Evolutionary conservation across 2,888 invertebrate species (phyloP).

Genomic region (Lacanobia oleracea): DNA sequence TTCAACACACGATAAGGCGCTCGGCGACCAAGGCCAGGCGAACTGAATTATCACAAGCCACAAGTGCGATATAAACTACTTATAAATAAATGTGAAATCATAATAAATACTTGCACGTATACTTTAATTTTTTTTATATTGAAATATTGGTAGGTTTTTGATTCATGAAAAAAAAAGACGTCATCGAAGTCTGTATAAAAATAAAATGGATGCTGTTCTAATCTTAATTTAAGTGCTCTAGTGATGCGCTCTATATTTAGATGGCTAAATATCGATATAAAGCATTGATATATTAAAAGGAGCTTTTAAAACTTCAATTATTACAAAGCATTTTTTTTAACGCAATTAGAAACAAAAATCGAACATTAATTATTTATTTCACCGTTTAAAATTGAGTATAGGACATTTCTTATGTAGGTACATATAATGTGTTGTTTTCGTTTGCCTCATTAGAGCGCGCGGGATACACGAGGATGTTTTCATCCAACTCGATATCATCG

Average conservation of each 20-base stretch:
- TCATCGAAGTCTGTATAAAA: slow-evolving; percentile 2
- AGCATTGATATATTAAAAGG: too few species aligned
- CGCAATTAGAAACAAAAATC: not conserved
- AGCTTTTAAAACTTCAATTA: too few species aligned
- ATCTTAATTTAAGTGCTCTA: slow-evolving; percentile 19
- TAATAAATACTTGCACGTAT: slow-evolving; percentile 50
- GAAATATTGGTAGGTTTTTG: slow-evolving; percentile 12
- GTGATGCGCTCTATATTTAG: slow-evolving; percentile 5
- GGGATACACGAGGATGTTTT: slow-evolving; percentile 42
- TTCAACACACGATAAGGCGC: slow-evolving; percentile 90
- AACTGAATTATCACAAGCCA: slow-evolving; percentile 76
- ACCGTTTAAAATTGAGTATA: not conserved
- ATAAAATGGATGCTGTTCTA: slow-evolving; percentile 7
- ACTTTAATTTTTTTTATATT: slow-evolving; percentile 15
- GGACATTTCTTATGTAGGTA: not conserved
- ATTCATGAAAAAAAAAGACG: not conserved
- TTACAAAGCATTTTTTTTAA: too few species aligned
- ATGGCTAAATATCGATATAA: not conserved
- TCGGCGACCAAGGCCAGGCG: slow-evolving; percentile 83
- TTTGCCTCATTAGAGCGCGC: slow-evolving; percentile 35
- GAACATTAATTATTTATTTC: not conserved
- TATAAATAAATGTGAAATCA: slow-evolving; percentile 53
- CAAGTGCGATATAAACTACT: slow-evolving; percentile 63
- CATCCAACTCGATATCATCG: slow-evolving; percentile 31
- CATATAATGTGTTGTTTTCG: slow-evolving; percentile 22